These are phyloP conservation scores for Athalia circularis DNA, from an alignment of 2,888 invertebrate species.

Conservation along the genomic window DNA sequence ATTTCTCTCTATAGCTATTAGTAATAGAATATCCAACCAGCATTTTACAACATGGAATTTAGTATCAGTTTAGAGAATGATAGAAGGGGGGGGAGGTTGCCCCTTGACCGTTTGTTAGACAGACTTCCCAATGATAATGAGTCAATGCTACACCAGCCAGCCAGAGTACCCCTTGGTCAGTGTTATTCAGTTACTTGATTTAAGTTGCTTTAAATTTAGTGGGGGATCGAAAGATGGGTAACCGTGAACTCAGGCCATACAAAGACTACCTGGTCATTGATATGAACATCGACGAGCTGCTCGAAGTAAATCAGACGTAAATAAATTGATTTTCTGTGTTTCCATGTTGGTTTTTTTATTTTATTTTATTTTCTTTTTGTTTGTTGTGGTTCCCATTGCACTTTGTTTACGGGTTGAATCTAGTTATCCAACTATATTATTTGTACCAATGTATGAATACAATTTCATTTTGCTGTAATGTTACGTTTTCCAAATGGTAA, in stretches of 20 bases:
- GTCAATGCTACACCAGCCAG: slow-evolving; percentile 31
- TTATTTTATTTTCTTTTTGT: neutral
- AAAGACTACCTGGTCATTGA: slow-evolving; percentile 62
- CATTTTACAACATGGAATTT: slow-evolving; percentile 36
- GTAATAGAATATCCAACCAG: slow-evolving; percentile 8
- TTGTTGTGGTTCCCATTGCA: neutral
- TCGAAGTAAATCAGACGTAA: slow-evolving; percentile 63
- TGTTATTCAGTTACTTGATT: slow-evolving; percentile 22
- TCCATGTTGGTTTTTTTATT: neutral
- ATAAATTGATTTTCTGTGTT: slow-evolving; percentile 46
- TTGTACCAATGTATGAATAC: neutral
- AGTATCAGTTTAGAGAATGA: slow-evolving; percentile 43
- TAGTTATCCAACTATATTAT: neutral
- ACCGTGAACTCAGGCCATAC: slow-evolving; percentile 47
- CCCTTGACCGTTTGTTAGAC: slow-evolving; percentile 53
- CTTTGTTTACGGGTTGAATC: neutral
- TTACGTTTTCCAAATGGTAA: neutral
- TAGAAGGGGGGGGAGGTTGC: slow-evolving; percentile 48
- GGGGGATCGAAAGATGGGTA: slow-evolving; percentile 46
- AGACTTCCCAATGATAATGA: slow-evolving; percentile 50
- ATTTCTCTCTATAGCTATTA: neutral
- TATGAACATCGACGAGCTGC: slow-evolving; percentile 58
- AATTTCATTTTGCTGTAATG: neutral
- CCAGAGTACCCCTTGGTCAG: slow-evolving; percentile 31
- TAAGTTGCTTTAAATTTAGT: slow-evolving; percentile 40